Base-by-base conservation (phyloP, 1,140 invertebrate species). In the Ceratitis capitata region DNA sequence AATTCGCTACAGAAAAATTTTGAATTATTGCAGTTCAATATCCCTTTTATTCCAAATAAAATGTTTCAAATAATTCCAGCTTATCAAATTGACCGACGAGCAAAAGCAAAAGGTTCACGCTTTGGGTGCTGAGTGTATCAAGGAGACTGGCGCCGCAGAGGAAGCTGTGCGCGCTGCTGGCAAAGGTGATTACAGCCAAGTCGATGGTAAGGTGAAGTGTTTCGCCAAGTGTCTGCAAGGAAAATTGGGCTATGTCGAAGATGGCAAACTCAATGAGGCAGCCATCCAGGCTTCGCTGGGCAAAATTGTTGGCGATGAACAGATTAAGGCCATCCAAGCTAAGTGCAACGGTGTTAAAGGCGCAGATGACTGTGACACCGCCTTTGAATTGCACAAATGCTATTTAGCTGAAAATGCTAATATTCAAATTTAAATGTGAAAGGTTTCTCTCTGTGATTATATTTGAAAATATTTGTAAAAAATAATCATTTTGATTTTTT, bases 151-250 rank as follows among this genome's bases (percentile, higher is more conserved):
- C 26, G 32, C 53, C 6, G 14, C 12, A 16, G 16, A 9, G 14
- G 83, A n/a, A 0, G 35, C 29, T 6, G 16, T 61, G n/a, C 12
- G 5, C 1, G n/a, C 19, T 32, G 2, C 26, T 16, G 5, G 5
- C 2, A 19, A 61, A 6, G 51, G 83, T 26, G 83, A 58, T 45
- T 26, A 23, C 39, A 61, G 39, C 0, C 14, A 56, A 26, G 29
- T 61, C 14, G 53, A 45, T 42, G 26, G 26, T n/a, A 61, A 84
- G 6, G 83, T 35, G 12, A 84, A 84, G 16, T 84, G 83, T 39
- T 84, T 84, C 39, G 9, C 35, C 29, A 84, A 56, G 23, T 84
- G 83, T 16, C 4, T 39, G 32, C 53, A n/a, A 7, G 53, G 29
- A 0, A 56, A 56, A 39, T 42, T 61, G n/a, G 83, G 56, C 0